Conservation (phyloP, 2,113 vertebrate species). For the Thunnus maccoyii region DNA sequence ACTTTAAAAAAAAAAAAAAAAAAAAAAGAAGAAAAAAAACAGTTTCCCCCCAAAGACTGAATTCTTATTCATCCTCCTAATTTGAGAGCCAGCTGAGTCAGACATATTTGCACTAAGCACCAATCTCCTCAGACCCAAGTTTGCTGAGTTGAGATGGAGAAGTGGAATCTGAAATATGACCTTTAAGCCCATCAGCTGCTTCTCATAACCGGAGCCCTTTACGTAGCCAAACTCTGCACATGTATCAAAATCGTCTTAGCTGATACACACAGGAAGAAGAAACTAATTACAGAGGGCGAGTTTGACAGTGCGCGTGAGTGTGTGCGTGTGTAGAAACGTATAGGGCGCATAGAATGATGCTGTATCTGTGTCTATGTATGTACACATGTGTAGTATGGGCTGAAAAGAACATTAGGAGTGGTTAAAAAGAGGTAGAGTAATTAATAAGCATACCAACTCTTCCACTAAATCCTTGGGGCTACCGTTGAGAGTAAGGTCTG, state of each 20-base stretch:
- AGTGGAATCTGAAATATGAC: slow-evolving; percentile 39
- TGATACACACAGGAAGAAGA: not conserved
- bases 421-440: slow-evolving; percentile 32
- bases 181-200: slow-evolving; percentile 49
- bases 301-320: not conserved
- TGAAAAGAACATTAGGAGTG: slow-evolving; percentile 17
- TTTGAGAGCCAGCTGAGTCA: slow-evolving; percentile 57
- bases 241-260: not conserved
- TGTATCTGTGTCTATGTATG: not conserved
- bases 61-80: slow-evolving; percentile 60
- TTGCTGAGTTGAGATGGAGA: slow-evolving; percentile 31
- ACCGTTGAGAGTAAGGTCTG: slow-evolving; percentile 31
- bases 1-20: not conserved
- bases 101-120: slow-evolving; percentile 31
- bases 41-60: slow-evolving; percentile 22
- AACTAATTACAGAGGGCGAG: slow-evolving; percentile 5
- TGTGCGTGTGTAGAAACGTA: not conserved
- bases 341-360: too few relatives aligned
- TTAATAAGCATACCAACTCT: slow-evolving; percentile 51
- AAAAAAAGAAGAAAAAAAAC: too few relatives aligned
- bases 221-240: slow-evolving; percentile 8
- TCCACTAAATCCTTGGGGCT: slow-evolving; percentile 46
- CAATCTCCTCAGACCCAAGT: slow-evolving; percentile 27
- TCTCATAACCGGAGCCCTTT: slow-evolving; percentile 20
- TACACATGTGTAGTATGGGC: slow-evolving; percentile 15